Evolutionary conservation across 2,113 vertebrate genomes (phyloP).

Genomic region (Romanogobio albipinnatus): DNA sequence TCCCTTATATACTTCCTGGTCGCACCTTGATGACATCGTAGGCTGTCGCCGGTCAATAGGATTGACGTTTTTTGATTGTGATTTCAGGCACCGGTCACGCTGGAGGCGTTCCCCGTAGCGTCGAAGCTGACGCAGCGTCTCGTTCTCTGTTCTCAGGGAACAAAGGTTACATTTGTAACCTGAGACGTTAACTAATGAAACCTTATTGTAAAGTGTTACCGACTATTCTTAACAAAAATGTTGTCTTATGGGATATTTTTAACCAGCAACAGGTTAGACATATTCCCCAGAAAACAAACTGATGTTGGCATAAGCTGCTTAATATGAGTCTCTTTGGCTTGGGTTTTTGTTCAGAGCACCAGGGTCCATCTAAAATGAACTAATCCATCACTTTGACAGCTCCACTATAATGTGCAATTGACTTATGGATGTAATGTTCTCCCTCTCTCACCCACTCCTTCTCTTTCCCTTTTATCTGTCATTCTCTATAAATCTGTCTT

Average conservation of each 20-base stretch:
- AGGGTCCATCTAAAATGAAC: constrained; percentile 51
- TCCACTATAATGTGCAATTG: constrained; percentile 46
- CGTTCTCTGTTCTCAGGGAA: no score
- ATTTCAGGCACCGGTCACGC: no score
- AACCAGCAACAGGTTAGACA: background rate
- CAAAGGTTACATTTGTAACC: no score
- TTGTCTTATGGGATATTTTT: background rate
- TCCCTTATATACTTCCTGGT: no score
- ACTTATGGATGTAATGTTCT: constrained; percentile 11
- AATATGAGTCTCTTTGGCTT: constrained; percentile 21
- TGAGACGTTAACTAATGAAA: no score
- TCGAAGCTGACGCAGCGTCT: no score
- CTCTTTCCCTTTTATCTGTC: background rate
- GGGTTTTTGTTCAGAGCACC: background rate
- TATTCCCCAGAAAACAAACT: background rate
- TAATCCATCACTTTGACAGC: constrained; percentile 63
- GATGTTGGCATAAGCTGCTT: background rate
- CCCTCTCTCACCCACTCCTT: constrained; percentile 12
- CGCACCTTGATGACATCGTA: no score
- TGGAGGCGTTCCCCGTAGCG: no score
- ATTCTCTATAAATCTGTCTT: background rate
- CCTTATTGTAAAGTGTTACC: no score
- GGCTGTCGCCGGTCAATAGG: no score
- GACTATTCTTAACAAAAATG: background rate
- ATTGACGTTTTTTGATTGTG: no score